phyloP scores from a whole-genome alignment of 2,797 vertebrate genomes.

The Macroramphosus scolopax region DNA sequence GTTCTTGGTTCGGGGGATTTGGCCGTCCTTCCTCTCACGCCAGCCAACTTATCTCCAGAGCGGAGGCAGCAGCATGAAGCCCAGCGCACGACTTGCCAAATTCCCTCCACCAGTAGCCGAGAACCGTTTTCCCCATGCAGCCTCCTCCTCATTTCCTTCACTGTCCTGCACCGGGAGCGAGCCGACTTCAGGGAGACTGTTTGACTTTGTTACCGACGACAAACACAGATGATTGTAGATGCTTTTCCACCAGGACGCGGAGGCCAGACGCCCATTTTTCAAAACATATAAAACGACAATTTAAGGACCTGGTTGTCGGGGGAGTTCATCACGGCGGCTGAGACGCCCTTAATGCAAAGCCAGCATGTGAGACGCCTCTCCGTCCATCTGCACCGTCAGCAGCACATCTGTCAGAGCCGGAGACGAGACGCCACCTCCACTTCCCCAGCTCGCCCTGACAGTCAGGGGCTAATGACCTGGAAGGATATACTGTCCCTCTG shows the following conservation, averaged over 20 bases:
- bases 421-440: constrained; percentile 43
- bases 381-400: constrained; percentile 48
- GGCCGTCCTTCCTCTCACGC: constrained; percentile 53
- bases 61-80: constrained; percentile 58
- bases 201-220: no score
- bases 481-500: constrained; percentile 57
- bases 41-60: constrained; percentile 57
- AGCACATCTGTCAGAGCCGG: constrained; percentile 60
- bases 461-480: constrained; percentile 67
- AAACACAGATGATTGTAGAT: no score
- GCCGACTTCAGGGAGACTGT: no score
- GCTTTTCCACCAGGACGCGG: no score
- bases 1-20: constrained; percentile 60
- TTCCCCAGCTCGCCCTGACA: constrained; percentile 60
- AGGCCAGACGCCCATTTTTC: no score
- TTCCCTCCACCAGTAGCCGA: constrained; percentile 44
- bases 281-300: no score
- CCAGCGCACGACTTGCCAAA: constrained; percentile 52
- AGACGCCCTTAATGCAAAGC: no score
- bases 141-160: constrained; percentile 32
- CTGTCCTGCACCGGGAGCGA: constrained; percentile 28
- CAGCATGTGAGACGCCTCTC: no score
- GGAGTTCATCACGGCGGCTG: no score
- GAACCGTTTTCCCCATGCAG: constrained; percentile 36
- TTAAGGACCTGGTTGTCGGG: no score